A percentile compares a stretch with the other conserved stretches of the same genome.
These are phyloP conservation scores for Garrulus glandarius DNA, from an alignment of 2,797 vertebrate genomes.

Conservation along the genomic window DNA sequence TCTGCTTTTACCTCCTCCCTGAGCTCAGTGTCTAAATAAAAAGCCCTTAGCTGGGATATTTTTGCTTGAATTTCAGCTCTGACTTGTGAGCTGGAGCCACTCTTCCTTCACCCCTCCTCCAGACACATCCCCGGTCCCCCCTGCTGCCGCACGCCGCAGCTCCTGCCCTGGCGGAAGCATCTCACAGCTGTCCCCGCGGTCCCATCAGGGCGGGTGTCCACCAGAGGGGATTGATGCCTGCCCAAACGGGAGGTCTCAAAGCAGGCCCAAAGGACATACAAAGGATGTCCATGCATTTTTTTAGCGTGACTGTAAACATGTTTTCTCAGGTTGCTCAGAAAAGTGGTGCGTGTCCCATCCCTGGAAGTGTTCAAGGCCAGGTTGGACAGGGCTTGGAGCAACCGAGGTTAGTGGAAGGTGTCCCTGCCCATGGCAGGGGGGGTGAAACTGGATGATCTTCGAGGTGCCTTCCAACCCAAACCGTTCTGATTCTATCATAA, in stretches of 20 bases:
- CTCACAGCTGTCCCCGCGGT: fast-evolving
- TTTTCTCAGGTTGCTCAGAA: neutral
- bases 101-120: neutral
- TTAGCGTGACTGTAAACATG: fast-evolving
- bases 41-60: neutral
- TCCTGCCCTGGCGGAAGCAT: fast-evolving
- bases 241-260: neutral
- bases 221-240: fast-evolving
- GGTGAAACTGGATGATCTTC: fast-evolving
- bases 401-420: neutral
- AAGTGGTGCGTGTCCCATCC: fast-evolving
- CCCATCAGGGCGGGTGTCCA: neutral
- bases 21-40: conserved; percentile 30
- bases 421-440: fast-evolving
- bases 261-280: neutral
- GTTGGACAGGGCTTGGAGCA: neutral
- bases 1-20: neutral
- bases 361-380: neutral
- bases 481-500: fast-evolving
- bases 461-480: neutral
- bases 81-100: neutral
- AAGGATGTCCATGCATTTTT: fast-evolving
- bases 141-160: fast-evolving
- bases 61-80: neutral
- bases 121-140: neutral